Evolutionary conservation across 2,797 vertebrate genomes (phyloP).

Genomic region (Agapornis canus): DNA sequence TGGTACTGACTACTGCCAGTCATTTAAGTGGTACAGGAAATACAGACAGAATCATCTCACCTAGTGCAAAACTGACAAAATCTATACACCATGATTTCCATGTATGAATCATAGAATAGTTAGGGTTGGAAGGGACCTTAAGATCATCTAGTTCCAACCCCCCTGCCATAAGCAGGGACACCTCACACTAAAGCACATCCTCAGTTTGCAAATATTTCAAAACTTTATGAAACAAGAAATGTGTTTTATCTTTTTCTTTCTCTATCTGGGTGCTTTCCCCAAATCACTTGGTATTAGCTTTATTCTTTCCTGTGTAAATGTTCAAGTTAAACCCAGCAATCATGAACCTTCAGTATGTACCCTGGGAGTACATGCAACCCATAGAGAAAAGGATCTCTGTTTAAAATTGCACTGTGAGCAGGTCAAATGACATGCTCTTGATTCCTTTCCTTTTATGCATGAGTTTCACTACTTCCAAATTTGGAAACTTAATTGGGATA

Average conservation of each 20-base stretch:
- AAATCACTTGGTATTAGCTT: neutral
- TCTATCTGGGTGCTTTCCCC: neutral
- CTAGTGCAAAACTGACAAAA: neutral
- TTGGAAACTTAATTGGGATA: neutral
- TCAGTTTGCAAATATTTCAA: neutral
- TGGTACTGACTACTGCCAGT: neutral
- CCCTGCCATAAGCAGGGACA: no score
- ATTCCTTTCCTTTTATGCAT: neutral
- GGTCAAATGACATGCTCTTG: neutral
- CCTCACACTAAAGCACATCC: no score
- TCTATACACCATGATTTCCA: neutral
- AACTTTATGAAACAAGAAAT: neutral
- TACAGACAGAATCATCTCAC: neutral
- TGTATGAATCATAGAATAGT: neutral
- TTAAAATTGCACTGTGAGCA: fast-evolving
- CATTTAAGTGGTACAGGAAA: neutral
- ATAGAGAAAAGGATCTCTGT: neutral
- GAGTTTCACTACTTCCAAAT: neutral
- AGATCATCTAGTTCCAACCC: no score
- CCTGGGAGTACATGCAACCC: neutral
- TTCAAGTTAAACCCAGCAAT: neutral
- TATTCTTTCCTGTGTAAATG: neutral
- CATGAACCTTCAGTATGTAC: neutral
- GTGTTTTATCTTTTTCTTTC: neutral
- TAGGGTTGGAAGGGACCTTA: no score